Conservation (phyloP, 2,888 invertebrate species). For the Gari tellinella region DNA sequence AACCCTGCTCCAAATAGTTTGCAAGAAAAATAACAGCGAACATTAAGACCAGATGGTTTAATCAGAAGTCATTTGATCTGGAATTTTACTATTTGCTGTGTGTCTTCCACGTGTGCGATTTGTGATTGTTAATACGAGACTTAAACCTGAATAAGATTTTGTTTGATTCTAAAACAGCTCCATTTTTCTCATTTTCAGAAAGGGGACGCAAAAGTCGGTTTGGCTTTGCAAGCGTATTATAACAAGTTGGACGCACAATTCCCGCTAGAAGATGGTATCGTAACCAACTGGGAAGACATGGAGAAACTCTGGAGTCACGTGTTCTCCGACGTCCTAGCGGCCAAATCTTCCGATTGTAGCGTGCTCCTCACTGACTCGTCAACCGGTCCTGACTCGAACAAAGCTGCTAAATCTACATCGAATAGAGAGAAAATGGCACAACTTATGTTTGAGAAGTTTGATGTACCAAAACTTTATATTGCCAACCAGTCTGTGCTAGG, state of each 20-base stretch:
- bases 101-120: too few species aligned
- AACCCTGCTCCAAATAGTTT: too few species aligned
- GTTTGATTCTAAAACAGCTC: too few species aligned
- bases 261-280: not conserved
- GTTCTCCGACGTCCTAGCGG: not conserved
- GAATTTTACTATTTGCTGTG: too few species aligned
- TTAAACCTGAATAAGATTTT: too few species aligned
- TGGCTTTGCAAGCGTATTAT: not conserved
- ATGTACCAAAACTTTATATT: constrained; percentile 99
- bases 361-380: constrained; percentile 94
- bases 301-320: constrained; percentile 5
- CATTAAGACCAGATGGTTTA: too few species aligned
- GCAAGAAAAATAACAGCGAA: too few species aligned
- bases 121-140: too few species aligned
- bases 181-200: not conserved
- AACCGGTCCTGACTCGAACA: too few species aligned
- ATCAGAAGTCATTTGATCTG: too few species aligned
- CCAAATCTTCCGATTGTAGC: constrained; percentile 2
- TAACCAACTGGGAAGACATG: constrained; percentile 7
- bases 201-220: not conserved
- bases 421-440: constrained; percentile 89
- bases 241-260: not conserved
- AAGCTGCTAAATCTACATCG: too few species aligned
- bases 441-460: constrained; percentile 99
- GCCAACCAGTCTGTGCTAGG: constrained; percentile 86